Evolutionary conservation across 2,888 invertebrate species (phyloP).

Genomic region (Diarsia mendica): DNA sequence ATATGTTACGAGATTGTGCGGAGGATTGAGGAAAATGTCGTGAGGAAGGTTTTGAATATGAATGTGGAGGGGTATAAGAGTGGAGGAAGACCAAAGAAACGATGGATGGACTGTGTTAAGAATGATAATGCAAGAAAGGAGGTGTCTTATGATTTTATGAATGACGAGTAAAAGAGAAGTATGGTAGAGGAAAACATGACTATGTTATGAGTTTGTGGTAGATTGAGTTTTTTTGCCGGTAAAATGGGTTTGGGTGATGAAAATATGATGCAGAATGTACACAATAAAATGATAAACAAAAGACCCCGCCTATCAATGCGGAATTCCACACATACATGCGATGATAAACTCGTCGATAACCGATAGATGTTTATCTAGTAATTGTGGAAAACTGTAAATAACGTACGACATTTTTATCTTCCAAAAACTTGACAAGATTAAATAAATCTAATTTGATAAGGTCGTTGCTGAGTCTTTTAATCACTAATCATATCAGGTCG

Average conservation of each 20-base stretch:
- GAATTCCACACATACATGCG: slow-evolving; percentile 27
- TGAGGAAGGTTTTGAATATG: too few species aligned
- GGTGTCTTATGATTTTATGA: too few species aligned
- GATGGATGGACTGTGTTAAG: too few species aligned
- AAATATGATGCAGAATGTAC: slow-evolving; percentile 1
- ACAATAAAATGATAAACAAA: slow-evolving; percentile 6
- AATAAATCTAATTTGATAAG: slow-evolving; percentile 25
- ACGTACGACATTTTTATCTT: slow-evolving; percentile 42
- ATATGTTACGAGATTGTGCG: not conserved
- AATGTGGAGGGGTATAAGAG: too few species aligned
- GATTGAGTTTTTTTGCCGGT: not conserved
- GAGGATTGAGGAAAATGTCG: too few species aligned
- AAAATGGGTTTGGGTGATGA: not conserved
- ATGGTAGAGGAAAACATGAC: too few species aligned
- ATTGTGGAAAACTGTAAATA: slow-evolving; percentile 49
- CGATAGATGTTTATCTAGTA: slow-evolving; percentile 35
- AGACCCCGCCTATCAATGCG: slow-evolving; percentile 25
- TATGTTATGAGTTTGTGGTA: not conserved
- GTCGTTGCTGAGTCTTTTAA: slow-evolving; percentile 34
- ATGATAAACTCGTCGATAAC: slow-evolving; percentile 42
- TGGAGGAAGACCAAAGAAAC: too few species aligned
- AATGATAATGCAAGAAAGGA: too few species aligned
- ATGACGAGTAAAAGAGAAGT: too few species aligned
- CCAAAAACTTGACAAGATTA: slow-evolving; percentile 50
- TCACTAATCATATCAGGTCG: slow-evolving; percentile 23